phyloP scores from a whole-genome alignment of 2,113 vertebrate genomes.

The Dicerorhinus sumatrensis region DNA sequence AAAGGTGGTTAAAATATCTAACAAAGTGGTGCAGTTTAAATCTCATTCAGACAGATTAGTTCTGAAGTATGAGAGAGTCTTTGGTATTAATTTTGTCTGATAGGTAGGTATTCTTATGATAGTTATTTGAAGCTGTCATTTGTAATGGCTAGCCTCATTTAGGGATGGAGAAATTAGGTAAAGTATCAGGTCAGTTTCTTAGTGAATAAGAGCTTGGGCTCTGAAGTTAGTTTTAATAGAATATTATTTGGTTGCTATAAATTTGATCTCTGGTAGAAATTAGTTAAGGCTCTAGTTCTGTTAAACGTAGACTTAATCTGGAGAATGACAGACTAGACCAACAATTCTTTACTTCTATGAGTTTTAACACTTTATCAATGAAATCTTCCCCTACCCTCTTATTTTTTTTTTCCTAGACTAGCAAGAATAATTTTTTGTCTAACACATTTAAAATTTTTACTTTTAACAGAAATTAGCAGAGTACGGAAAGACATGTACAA shows the following conservation, averaged over 20 bases:
- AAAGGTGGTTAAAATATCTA: background rate
- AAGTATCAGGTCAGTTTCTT: background rate
- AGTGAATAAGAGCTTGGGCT: background rate
- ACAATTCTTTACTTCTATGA: background rate
- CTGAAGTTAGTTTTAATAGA: conserved; percentile 42
- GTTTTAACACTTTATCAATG: conserved; percentile 20
- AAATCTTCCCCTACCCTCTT: background rate
- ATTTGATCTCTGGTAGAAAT: conserved; percentile 47
- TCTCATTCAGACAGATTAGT: background rate
- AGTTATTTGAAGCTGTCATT: conserved; percentile 1
- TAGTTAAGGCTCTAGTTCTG: background rate
- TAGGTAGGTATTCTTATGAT: background rate
- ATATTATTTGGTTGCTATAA: conserved; percentile 18
- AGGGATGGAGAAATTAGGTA: background rate
- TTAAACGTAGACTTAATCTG: background rate
- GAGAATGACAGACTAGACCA: background rate
- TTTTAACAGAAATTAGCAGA: conserved; percentile 96
- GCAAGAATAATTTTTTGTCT: conserved; percentile 78
- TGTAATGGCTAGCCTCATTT: background rate
- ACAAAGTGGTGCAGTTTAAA: background rate
- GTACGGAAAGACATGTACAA: conserved; percentile 99
- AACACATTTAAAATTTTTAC: conserved; percentile 85
- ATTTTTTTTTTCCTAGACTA: background rate
- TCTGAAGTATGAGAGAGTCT: background rate
- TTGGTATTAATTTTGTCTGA: conserved; percentile 24